A percentile compares a stretch with the other conserved stretches of the same genome.
Conservation (phyloP, 2,113 vertebrate species). For the Galeopterus variegatus region DNA sequence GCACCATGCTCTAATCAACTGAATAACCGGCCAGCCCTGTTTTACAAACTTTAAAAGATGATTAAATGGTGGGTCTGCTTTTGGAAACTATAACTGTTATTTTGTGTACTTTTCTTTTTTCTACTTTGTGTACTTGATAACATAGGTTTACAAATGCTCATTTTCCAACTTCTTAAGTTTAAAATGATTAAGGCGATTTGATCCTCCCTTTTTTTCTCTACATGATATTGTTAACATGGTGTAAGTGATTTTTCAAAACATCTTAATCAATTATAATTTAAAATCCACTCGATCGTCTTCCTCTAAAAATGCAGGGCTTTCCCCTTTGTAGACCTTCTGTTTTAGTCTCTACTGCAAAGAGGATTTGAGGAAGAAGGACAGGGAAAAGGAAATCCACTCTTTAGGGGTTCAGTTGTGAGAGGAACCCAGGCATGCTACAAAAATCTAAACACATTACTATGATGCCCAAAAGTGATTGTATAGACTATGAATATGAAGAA, state of each 20-base stretch:
- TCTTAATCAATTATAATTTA: constrained; percentile 60
- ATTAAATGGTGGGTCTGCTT: neutral
- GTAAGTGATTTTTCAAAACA: constrained; percentile 59
- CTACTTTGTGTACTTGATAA: constrained; percentile 33
- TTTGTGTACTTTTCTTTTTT: too few species aligned
- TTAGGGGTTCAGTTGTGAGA: neutral
- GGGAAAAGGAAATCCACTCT: neutral
- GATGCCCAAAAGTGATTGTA: constrained; percentile 34
- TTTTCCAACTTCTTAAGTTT: constrained; percentile 49
- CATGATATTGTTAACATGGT: constrained; percentile 56
- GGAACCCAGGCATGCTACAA: neutral
- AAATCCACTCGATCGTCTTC: constrained; percentile 23
- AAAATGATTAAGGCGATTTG: constrained; percentile 41
- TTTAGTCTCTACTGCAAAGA: neutral
- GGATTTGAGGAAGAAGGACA: neutral
- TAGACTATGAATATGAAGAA: neutral
- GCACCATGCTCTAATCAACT: too few species aligned
- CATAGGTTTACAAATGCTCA: constrained; percentile 50
- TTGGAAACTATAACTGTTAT: constrained; percentile 60
- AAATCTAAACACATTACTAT: neutral
- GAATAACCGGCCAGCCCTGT: neutral
- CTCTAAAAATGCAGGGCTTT: constrained; percentile 53
- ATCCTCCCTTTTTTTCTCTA: neutral
- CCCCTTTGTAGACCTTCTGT: neutral
- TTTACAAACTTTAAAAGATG: constrained; percentile 55